These are phyloP conservation scores for Tapirus indicus DNA, from an alignment of 2,797 vertebrate genomes.

Conservation along the genomic window DNA sequence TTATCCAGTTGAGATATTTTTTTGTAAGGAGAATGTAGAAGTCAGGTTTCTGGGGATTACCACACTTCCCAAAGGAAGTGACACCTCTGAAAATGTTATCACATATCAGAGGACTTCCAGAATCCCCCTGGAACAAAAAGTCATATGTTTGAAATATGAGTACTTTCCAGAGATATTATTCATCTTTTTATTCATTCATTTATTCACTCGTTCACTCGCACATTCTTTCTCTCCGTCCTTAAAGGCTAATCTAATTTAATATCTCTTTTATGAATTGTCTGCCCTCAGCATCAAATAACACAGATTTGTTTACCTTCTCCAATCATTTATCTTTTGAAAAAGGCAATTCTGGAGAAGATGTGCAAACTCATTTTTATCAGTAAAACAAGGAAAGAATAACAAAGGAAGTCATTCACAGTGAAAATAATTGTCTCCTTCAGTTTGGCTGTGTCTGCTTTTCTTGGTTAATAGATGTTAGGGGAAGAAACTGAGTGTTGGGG, in stretches of 20 bases:
- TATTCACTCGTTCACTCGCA: neutral
- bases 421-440: neutral
- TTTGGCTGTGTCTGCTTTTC: neutral
- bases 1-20: conserved; percentile 82
- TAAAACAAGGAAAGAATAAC: neutral
- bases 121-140: conserved; percentile 81
- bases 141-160: neutral
- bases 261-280: neutral
- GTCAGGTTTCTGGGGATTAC: conserved; percentile 39
- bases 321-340: neutral
- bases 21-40: conserved; percentile 84
- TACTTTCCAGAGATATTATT: neutral
- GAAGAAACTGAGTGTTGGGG: neutral
- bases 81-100: conserved; percentile 78
- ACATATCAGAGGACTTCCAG: conserved; percentile 86
- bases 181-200: neutral
- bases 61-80: conserved; percentile 77
- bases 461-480: neutral
- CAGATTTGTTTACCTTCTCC: neutral
- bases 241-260: neutral
- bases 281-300: neutral
- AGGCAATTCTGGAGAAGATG: neutral
- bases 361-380: neutral
- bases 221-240: neutral
- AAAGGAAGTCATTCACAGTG: neutral